Percentiles rank a stretch among this genome's conserved stretches.
Evolutionary conservation across 1,140 invertebrate genomes (phyloP).

Genomic region (Drosophila simulans): DNA sequence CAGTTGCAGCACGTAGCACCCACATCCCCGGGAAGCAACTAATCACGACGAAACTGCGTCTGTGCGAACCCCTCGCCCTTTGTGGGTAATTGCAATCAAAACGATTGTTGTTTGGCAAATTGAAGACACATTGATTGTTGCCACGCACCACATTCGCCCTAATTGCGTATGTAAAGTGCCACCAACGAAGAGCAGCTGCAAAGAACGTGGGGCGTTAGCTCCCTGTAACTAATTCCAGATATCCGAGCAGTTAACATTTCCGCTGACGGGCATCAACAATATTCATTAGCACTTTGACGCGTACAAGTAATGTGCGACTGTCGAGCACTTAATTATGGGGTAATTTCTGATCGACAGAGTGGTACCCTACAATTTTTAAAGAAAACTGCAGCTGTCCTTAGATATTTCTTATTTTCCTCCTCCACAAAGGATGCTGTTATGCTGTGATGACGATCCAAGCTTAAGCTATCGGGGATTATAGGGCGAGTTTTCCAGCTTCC

Average conservation of each 20-base stretch:
- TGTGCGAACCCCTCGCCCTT: constrained; percentile 1
- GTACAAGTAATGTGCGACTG: constrained; percentile 9
- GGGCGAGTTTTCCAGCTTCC: not conserved
- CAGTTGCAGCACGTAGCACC: constrained; percentile 68
- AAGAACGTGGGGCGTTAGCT: constrained; percentile 14
- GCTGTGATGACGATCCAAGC: not conserved
- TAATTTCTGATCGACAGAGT: not conserved
- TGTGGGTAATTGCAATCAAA: constrained; percentile 74
- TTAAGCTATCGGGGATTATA: constrained; percentile 15
- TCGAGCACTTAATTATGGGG: not conserved
- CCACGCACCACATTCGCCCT: constrained; percentile 40
- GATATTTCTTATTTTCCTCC: not conserved
- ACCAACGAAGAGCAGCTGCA: constrained; percentile 25
- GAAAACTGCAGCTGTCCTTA: not conserved
- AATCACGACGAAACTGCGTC: constrained; percentile 9
- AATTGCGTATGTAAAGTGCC: constrained; percentile 59
- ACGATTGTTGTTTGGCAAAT: constrained; percentile 67
- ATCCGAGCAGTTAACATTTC: constrained; percentile 26
- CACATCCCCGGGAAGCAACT: constrained; percentile 31
- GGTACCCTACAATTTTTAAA: not conserved
- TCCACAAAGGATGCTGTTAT: constrained; percentile 6
- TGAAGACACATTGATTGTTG: constrained; percentile 47
- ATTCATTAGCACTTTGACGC: constrained; percentile 55
- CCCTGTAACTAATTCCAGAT: constrained; percentile 19
- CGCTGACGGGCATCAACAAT: constrained; percentile 35